phyloP scores from a whole-genome alignment of 2,797 vertebrate species.

The Sylvia borin region DNA sequence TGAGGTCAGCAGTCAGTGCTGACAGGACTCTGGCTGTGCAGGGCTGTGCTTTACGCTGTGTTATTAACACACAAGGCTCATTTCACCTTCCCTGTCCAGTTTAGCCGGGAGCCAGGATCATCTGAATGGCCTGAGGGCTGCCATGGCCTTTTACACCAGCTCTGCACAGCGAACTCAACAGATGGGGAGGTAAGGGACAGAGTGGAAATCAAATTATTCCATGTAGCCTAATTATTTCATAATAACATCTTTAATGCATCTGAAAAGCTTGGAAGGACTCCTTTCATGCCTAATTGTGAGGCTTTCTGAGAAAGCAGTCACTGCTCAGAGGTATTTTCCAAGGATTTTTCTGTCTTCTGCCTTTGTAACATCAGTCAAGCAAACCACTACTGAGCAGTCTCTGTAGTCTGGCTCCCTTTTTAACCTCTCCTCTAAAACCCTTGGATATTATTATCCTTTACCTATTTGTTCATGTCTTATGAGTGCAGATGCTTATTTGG shows the following conservation, averaged over 20 bases:
- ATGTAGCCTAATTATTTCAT: conserved; percentile 29
- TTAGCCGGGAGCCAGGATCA: background rate
- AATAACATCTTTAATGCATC: conserved; percentile 34
- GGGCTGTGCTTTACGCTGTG: background rate
- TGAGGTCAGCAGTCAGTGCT: background rate
- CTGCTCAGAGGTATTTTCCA: conserved; percentile 42
- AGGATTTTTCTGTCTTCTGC: conserved; percentile 35
- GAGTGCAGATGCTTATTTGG: conserved; percentile 26
- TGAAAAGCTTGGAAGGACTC: background rate
- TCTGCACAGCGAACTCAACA: background rate
- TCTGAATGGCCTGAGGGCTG: background rate
- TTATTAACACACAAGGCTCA: background rate
- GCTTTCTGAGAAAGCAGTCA: conserved; percentile 43
- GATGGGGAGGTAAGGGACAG: background rate
- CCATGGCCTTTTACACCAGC: background rate
- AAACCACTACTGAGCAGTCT: background rate
- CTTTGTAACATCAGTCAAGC: conserved; percentile 47
- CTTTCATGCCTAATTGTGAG: conserved; percentile 49
- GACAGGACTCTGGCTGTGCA: background rate
- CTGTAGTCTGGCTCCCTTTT: conserved; percentile 34
- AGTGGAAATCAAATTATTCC: background rate
- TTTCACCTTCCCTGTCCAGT: background rate
- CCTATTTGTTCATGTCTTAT: conserved; percentile 35
- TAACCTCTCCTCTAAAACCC: conserved; percentile 31
- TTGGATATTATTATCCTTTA: conserved; percentile 32